Evolutionary conservation across 2,113 vertebrate species (phyloP).

Genomic region (Balaenoptera acutorostrata): DNA sequence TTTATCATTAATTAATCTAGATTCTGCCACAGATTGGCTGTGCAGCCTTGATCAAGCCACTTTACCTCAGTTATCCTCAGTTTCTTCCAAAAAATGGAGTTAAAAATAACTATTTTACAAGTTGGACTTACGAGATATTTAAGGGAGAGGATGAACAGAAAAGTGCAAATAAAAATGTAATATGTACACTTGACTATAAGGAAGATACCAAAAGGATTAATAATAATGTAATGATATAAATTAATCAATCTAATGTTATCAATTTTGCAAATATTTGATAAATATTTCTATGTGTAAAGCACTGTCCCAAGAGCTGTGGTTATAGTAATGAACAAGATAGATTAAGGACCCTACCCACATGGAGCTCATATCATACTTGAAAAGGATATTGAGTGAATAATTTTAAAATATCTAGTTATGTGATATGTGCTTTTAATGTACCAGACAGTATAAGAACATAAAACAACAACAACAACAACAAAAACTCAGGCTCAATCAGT

Average conservation of each 20-base stretch:
- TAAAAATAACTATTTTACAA: neutral
- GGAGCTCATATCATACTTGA: neutral
- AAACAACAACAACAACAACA: neutral
- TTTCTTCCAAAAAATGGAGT: neutral
- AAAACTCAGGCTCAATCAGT: neutral
- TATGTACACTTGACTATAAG: neutral
- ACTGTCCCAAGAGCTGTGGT: neutral
- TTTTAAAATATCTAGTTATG: neutral
- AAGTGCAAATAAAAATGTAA: neutral
- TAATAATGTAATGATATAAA: neutral
- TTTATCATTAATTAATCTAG: neutral
- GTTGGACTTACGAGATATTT: neutral
- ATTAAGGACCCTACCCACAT: neutral
- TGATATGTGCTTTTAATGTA: neutral
- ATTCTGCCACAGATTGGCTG: neutral
- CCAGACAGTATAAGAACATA: neutral
- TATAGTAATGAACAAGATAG: neutral
- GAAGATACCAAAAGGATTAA: constrained; percentile 7
- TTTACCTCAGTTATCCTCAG: neutral
- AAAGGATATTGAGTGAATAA: neutral
- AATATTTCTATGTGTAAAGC: neutral
- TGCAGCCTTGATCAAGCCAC: neutral
- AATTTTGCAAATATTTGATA: neutral
- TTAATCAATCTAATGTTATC: neutral
- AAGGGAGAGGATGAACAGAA: neutral